Conservation (phyloP, 2,113 vertebrate species). For the Charadrius vociferus region DNA sequence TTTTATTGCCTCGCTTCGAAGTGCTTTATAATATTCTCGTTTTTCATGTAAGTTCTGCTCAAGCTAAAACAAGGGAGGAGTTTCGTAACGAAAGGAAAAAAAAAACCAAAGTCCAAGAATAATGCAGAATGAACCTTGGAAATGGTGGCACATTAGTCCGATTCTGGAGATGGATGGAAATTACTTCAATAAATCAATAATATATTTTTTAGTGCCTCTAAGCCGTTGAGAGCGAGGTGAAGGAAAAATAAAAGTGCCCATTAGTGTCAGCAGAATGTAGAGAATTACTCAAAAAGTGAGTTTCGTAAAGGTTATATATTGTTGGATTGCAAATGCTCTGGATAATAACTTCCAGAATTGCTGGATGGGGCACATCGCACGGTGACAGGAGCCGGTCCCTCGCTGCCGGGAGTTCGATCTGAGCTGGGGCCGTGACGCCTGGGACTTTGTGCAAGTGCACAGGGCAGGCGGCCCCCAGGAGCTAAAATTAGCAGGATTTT, state of each 20-base stretch:
- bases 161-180: not conserved
- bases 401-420: fast-evolving
- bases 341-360: not conserved
- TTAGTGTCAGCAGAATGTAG: not conserved
- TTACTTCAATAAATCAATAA: not conserved
- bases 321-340: not conserved
- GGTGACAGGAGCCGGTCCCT: not conserved
- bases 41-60: not conserved
- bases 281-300: not conserved
- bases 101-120: not conserved
- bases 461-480: not conserved
- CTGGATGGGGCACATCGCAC: not conserved
- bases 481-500: not conserved
- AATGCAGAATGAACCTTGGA: not conserved
- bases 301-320: fast-evolving
- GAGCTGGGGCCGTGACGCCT: fast-evolving
- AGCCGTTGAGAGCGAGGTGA: not conserved
- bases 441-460: not conserved
- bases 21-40: not conserved
- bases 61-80: not conserved
- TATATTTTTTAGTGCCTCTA: not conserved
- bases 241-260: not conserved
- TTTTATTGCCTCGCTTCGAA: not conserved
- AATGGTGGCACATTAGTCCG: not conserved
- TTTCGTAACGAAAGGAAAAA: not conserved